These are phyloP conservation scores for Isaurus tuberculatus DNA, from an alignment of 92 coral and sea anemone species.

Conservation along the genomic window DNA sequence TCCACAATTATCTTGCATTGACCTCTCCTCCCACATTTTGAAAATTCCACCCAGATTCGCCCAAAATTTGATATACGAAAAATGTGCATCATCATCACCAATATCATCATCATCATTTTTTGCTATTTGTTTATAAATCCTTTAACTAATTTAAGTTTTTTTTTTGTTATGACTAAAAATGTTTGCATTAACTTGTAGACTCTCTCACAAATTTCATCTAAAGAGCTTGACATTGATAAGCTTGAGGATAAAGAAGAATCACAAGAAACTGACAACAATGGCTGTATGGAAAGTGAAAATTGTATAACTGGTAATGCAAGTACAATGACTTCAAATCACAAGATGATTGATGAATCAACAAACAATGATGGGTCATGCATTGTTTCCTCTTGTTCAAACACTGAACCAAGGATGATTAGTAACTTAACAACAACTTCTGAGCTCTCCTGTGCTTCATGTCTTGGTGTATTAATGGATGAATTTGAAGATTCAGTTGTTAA, in stretches of 20 bases:
- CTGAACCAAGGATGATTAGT: neutral
- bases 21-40: too few relatives aligned
- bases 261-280: neutral
- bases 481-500: conserved; percentile 29
- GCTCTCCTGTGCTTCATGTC: conserved; percentile 63
- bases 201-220: neutral
- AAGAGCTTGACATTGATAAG: neutral
- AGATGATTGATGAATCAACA: neutral
- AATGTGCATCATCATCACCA: too few relatives aligned
- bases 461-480: conserved; percentile 63
- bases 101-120: too few relatives aligned
- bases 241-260: neutral
- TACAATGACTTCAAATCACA: neutral
- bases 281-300: neutral
- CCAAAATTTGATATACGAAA: too few relatives aligned
- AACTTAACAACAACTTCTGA: neutral
- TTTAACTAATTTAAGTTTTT: neutral
- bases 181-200: neutral
- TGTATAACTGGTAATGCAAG: neutral
- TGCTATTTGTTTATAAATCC: too few relatives aligned
- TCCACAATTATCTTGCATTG: too few relatives aligned
- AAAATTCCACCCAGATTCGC: too few relatives aligned
- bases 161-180: neutral
- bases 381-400: neutral
- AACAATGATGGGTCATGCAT: neutral